Percentiles rank a stretch among this genome's conserved stretches.
Conservation (phyloP, 2,797 vertebrate species). For the Eptatretus atami region DNA sequence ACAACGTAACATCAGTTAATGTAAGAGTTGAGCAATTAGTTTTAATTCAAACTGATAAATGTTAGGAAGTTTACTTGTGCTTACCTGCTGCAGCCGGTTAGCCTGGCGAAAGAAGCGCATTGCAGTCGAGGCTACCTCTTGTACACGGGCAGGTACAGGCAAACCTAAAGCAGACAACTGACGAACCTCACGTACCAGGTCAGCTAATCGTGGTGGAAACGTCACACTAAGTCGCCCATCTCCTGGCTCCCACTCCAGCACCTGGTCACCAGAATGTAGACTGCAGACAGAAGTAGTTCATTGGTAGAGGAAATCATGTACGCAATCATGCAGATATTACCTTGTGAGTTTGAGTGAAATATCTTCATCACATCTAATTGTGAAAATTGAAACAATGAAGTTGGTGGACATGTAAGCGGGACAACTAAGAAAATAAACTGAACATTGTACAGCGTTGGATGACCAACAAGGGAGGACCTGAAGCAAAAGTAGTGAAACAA, state of each 20-base stretch:
- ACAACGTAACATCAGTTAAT: too few species aligned
- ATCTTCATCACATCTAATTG: too few species aligned
- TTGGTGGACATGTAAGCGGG: too few species aligned
- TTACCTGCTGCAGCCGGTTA: slow-evolving; percentile 67
- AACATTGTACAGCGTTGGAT: too few species aligned
- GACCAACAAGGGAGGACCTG: too few species aligned
- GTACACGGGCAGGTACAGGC: slow-evolving; percentile 53
- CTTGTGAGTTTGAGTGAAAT: neutral
- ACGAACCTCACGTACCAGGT: slow-evolving; percentile 53
- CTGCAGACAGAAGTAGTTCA: slow-evolving; percentile 14
- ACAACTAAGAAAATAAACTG: too few species aligned
- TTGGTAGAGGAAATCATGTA: neutral
- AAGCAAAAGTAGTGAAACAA: too few species aligned
- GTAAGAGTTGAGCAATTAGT: too few species aligned
- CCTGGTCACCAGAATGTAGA: slow-evolving; percentile 44
- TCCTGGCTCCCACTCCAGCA: slow-evolving; percentile 62
- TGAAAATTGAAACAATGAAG: too few species aligned
- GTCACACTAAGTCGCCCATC: slow-evolving; percentile 54
- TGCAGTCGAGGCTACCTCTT: slow-evolving; percentile 38
- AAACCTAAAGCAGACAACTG: slow-evolving; percentile 69
- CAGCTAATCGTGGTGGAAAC: slow-evolving; percentile 62
- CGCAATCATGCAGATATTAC: neutral
- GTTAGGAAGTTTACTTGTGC: slow-evolving; percentile 4
- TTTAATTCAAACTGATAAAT: slow-evolving; percentile 6
- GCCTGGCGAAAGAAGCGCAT: slow-evolving; percentile 81